Evolutionary conservation across 1,140 invertebrate genomes (phyloP).

Genomic region (Cyclina sinensis): DNA sequence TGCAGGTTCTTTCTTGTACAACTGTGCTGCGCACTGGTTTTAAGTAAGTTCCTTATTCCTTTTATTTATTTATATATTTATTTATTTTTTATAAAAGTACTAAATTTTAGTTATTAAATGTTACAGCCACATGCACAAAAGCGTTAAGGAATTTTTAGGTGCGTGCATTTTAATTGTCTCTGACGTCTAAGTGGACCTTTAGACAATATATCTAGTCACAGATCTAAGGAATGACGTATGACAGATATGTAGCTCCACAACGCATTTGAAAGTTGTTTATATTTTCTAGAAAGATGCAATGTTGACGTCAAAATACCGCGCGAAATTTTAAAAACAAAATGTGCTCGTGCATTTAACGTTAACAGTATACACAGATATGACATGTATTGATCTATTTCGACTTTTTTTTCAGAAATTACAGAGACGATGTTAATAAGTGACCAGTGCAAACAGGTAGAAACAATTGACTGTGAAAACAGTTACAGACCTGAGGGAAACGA

Average conservation of each 20-base stretch:
- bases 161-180: too few species aligned
- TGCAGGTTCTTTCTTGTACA: background rate
- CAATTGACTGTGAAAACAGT: conserved; percentile 29
- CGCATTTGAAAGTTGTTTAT: background rate
- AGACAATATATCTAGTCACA: background rate
- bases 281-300: too few species aligned
- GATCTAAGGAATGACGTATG: too few species aligned
- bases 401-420: background rate
- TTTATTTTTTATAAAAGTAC: background rate
- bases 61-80: background rate
- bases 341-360: too few species aligned
- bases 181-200: too few species aligned
- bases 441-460: conserved; percentile 1
- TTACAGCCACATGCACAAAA: background rate
- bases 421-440: background rate
- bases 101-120: background rate
- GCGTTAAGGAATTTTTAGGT: background rate
- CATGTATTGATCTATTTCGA: too few species aligned
- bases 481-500: conserved; percentile 61
- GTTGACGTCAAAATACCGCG: too few species aligned
- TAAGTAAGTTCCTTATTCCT: too few species aligned
- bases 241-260: too few species aligned
- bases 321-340: too few species aligned
- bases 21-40: background rate
- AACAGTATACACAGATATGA: too few species aligned